Base-by-base conservation (phyloP, 1,140 invertebrate genomes). In the Listronotus oregonensis region DNA sequence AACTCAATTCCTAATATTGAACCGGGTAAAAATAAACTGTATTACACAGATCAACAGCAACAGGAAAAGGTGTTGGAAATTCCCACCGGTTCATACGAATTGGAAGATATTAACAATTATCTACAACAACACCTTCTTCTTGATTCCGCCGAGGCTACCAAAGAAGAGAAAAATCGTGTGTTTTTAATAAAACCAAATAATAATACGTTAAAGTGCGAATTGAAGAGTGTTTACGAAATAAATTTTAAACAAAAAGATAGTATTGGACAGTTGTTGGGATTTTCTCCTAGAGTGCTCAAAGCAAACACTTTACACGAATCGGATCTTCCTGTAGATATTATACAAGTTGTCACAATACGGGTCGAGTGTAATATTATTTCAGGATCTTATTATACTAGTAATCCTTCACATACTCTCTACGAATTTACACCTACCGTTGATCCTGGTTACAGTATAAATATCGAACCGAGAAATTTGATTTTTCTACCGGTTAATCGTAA, bases 121-220 rank as follows among this genome's bases (percentile, higher is more conserved):
- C 11, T 21, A 7, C 7, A 59, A 49, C 21, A 60, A n/a, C n/a
- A n/a, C n/a, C n/a, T n/a, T 39, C 58, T 52, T 17, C 32, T 43
- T 57, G 40, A 12, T n/a, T 15, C 42, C n/a, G n/a, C n/a, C 18
- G 42, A 34, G 27, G n/a, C 31, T 15, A 50, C 27, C 0, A 6
- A 43, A 11, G n/a, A 49, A 49, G n/a, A 49, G 32, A 32, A 21
- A 60, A 31, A 60, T 6, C 9, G 17, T 2, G n/a, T 49, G 8
- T 32, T 60, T 31, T 64, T 31, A 0, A 14, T 66, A 37, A 69
- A 51, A 66, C 67, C 71, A 32, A 70, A 72, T 42, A 70, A 68
- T 59, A 72, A 72, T 56, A 70, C 68, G n/a, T 46, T 72, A 31
- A 65, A 64, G 57, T 57, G 55, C 32, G 63, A 65, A 54, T 54